phyloP scores from a whole-genome alignment of 2,797 vertebrate species.

The Oceanodroma leucorhoa region DNA sequence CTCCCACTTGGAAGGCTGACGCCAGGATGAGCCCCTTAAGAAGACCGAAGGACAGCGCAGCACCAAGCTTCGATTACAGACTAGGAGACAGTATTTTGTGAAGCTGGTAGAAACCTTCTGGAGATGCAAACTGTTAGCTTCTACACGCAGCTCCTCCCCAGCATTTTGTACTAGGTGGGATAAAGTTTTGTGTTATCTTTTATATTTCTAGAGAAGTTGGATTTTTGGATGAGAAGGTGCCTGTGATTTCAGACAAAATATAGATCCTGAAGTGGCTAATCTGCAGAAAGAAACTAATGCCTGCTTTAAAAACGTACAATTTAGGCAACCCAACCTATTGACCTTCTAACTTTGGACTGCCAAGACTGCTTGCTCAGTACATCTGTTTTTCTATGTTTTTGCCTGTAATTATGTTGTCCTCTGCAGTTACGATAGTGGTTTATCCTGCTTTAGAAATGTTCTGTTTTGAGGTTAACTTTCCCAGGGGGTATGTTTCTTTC shows the following conservation, averaged over 20 bases:
- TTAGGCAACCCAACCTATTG: constrained; percentile 67
- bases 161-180: background rate
- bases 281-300: constrained; percentile 32
- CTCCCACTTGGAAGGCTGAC: background rate
- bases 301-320: constrained; percentile 27
- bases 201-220: background rate
- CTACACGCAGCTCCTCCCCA: background rate
- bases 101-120: background rate
- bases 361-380: constrained; percentile 57
- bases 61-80: background rate
- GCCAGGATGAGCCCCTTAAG: background rate
- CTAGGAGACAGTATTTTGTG: background rate
- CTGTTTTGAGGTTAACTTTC: constrained; percentile 56
- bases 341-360: constrained; percentile 66
- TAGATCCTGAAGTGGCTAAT: constrained; percentile 9
- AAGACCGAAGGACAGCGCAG: rapidly evolving
- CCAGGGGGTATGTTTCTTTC: constrained; percentile 61
- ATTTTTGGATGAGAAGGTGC: background rate
- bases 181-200: background rate
- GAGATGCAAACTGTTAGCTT: background rate
- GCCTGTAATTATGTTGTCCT: constrained; percentile 68
- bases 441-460: constrained; percentile 57
- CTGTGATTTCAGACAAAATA: constrained; percentile 8
- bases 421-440: constrained; percentile 47
- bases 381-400: constrained; percentile 62